Conservation (phyloP, 2,113 vertebrate genomes). For the Suricata suricatta region DNA sequence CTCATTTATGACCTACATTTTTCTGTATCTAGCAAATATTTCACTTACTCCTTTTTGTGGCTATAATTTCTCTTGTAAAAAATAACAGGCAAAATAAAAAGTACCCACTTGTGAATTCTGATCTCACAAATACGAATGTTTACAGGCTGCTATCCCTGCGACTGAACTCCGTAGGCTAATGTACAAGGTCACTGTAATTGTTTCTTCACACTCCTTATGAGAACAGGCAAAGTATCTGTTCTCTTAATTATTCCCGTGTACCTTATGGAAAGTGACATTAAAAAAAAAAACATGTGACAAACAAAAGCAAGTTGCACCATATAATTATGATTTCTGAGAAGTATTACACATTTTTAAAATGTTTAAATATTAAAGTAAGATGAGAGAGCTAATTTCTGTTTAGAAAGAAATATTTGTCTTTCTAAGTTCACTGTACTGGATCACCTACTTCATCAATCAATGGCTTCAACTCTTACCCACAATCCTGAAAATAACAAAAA, state of each 20-base stretch:
- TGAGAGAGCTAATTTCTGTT: neutral
- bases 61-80: neutral
- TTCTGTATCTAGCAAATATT: constrained; percentile 42
- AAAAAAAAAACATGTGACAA: neutral
- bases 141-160: neutral
- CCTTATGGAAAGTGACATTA: neutral
- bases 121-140: neutral
- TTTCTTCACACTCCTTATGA: neutral
- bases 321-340: constrained; percentile 13
- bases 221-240: neutral
- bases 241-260: neutral
- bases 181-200: neutral
- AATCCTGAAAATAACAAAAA: neutral
- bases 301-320: neutral
- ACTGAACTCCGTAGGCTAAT: neutral
- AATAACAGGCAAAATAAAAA: constrained; percentile 22
- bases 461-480: neutral
- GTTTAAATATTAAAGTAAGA: constrained; percentile 30
- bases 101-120: neutral
- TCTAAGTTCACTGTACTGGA: constrained; percentile 3
- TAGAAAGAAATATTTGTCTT: constrained; percentile 6
- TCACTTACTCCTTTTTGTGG: neutral
- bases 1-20: constrained; percentile 39
- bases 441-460: neutral
- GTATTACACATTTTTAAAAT: constrained; percentile 19